phyloP scores from a whole-genome alignment of 2,113 vertebrate species.

The Cinclus mexicanus region DNA sequence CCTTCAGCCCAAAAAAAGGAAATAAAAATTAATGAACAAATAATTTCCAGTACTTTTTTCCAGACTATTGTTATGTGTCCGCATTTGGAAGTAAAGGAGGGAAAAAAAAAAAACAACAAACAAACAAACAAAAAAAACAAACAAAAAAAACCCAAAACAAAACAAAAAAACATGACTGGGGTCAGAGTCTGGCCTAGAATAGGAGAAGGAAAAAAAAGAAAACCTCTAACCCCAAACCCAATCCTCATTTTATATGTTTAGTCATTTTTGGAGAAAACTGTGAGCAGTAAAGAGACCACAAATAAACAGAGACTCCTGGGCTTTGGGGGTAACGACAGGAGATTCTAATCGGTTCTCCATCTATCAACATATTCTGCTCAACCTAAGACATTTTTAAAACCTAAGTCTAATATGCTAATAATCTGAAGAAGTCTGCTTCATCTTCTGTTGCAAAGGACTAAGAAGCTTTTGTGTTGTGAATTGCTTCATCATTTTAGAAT shows the following conservation, averaged over 20 bases:
- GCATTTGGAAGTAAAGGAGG: slow-evolving; percentile 39
- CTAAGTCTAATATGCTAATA: neutral
- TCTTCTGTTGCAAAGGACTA: neutral
- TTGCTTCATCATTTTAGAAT: neutral
- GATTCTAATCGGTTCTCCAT: neutral
- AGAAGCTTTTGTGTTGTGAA: neutral
- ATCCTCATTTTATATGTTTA: neutral
- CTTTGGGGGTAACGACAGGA: neutral
- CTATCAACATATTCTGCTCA: accelerated
- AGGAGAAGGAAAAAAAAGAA: neutral
- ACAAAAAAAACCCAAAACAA: too few relatives aligned
- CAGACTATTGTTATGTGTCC: slow-evolving; percentile 58
- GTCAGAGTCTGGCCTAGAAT: slow-evolving; percentile 1
- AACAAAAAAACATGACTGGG: slow-evolving; percentile 35
- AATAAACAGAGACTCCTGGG: neutral
- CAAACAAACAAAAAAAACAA: too few relatives aligned
- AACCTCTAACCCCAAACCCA: neutral
- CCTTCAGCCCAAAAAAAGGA: slow-evolving; percentile 59
- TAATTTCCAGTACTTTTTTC: neutral
- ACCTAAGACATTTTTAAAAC: neutral
- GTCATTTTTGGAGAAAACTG: slow-evolving; percentile 16
- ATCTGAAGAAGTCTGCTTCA: neutral
- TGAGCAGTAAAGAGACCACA: neutral
- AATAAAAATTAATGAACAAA: slow-evolving; percentile 44
- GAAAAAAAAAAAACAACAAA: slow-evolving; percentile 14